phyloP scores from a whole-genome alignment of 37 sponge, comb jelly and placozoan genomes.

The Bolinopsis microptera region DNA sequence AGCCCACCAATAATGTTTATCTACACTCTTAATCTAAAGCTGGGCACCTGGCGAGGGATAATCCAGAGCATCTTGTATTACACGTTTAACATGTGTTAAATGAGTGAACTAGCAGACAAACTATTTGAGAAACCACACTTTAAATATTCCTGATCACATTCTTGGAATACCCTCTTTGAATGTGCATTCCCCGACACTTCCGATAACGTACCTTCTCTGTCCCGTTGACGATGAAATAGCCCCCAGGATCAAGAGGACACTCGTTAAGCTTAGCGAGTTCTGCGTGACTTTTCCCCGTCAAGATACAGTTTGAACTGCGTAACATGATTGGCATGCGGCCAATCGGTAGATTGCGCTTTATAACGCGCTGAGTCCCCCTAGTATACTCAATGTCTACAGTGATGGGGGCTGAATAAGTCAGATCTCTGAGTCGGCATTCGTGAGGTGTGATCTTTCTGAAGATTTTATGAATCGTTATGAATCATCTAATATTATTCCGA shows the following conservation, averaged over 20 bases:
- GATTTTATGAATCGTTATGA: not conserved
- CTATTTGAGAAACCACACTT: no score
- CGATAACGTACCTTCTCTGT: constrained; percentile 72
- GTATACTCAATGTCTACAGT: constrained; percentile 96
- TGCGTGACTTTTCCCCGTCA: constrained; percentile 75
- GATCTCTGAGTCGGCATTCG: constrained; percentile 90
- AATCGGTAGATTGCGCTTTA: constrained; percentile 78
- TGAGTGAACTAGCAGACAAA: no score
- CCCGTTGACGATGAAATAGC: constrained; percentile 92
- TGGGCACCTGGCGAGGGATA: no score
- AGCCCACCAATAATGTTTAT: no score
- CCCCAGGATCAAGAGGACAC: constrained; percentile 96
- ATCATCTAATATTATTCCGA: not conserved
- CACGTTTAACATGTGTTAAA: no score
- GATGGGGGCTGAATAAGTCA: constrained; percentile 96
- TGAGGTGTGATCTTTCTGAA: constrained; percentile 54
- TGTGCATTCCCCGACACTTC: no score
- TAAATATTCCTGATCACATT: no score
- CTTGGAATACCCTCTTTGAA: no score
- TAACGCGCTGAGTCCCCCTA: constrained; percentile 85
- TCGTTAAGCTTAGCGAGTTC: constrained; percentile 94
- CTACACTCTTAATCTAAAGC: no score
- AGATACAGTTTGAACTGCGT: constrained; percentile 84
- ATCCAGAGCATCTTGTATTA: no score
- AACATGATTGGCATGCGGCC: constrained; percentile 94